Conservation (phyloP, 2,888 invertebrate genomes). For the Ichneumoninae sp. region DNA sequence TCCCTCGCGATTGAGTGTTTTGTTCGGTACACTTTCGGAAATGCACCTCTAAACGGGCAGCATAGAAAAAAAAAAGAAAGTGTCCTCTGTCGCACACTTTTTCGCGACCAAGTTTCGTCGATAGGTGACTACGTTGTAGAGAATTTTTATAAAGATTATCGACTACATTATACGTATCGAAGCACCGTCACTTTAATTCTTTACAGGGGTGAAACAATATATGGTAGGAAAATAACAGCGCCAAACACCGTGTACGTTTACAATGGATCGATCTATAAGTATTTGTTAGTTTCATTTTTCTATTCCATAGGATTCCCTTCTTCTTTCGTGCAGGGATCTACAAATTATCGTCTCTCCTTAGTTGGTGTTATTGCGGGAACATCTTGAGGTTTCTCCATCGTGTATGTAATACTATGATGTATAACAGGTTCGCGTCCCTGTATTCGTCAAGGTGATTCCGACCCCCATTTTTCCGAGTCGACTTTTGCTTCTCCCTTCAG, state of each 20-base stretch:
- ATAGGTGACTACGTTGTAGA: too few relatives aligned
- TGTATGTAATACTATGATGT: background rate
- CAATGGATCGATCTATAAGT: background rate
- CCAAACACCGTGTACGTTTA: background rate
- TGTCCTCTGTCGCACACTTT: too few relatives aligned
- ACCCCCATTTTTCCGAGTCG: background rate
- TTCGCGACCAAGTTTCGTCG: background rate
- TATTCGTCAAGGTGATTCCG: slow-evolving; percentile 10
- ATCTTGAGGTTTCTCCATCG: background rate
- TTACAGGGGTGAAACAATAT: background rate
- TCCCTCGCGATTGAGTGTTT: slow-evolving; percentile 9
- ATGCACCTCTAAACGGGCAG: background rate
- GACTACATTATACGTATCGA: background rate
- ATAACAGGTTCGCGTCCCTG: slow-evolving; percentile 10
- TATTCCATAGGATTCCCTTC: background rate
- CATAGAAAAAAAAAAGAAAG: background rate
- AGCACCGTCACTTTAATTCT: background rate
- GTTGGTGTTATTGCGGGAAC: background rate
- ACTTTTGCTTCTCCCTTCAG: background rate
- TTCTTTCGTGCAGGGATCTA: background rate
- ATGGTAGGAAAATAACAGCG: background rate
- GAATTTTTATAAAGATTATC: background rate
- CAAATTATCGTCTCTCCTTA: background rate
- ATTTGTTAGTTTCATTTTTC: background rate
- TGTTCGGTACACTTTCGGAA: background rate